Base-by-base conservation (phyloP, 2,797 vertebrate species). In the Nannoperca obscura region DNA sequence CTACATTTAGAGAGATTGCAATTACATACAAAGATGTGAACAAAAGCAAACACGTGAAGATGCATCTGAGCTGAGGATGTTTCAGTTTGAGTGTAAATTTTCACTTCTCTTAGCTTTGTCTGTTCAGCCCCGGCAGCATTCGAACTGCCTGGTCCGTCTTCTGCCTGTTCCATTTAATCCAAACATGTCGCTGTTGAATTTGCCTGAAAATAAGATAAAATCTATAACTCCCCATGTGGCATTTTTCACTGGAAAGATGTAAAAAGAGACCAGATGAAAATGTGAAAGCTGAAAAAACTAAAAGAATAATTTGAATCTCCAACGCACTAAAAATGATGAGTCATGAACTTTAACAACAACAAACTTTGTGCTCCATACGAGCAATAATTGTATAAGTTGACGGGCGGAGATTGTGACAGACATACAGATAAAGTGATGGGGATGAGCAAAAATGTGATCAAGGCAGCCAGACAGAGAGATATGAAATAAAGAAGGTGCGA, bases 261-360 rank as follows among this genome's bases (percentile, higher is more conserved):
- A 54, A 59, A 53, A 42, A 15, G 9, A 52, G 17, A 74, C 5
- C 1, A 8, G 54, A 40, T 65, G n/a, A 20, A 36, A 61, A 57
- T 50, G 55, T 49, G 22, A 62, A 46, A 27, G 7, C 32, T 1
- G 42, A 71, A 73, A 52, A 36, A 38, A 66, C 9, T 34, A 22
- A 8, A 9, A 6, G 14, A 38, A 44, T 44, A 10, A 27, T 15
- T 57, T 57, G 63, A 52, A 53, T 77, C 52, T 61, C 36, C 24
- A 44, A 12, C 47, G 58, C 36, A 74, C 17, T 60, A 64, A 63
- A 76, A 72, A 57, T 57, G 24, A 71, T 46, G 59, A 85, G 54
- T 83, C 62, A 40, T 71, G 24, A 30, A n/a, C 54, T 72, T 70
- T 52, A 53, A 55, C 20, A 71, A 27, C 20, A 78, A 36, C 12